A percentile compares a stretch with the other conserved stretches of the same genome.
Evolutionary conservation across 92 coral and sea anemone genomes (phyloP).

Genomic region (Paramuricea clavata): DNA sequence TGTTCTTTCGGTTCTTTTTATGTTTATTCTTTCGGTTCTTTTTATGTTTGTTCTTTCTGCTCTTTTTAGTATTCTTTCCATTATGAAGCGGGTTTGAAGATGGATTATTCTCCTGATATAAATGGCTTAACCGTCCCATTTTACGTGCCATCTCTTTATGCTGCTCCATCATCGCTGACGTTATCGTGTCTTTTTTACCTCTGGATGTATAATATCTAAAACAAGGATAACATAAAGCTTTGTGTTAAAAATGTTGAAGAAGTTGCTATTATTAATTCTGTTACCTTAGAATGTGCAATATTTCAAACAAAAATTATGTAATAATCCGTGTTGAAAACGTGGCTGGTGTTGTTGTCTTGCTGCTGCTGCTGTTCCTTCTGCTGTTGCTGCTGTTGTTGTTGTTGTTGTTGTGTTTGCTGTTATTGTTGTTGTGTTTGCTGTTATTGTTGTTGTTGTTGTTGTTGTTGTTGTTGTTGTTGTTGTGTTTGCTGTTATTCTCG

Average conservation of each 20-base stretch:
- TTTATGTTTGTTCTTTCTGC: background rate
- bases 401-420: no score
- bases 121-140: background rate
- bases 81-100: background rate
- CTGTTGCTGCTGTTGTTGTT: no score
- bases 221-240: background rate
- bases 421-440: background rate
- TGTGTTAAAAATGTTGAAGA: no score
- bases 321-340: no score
- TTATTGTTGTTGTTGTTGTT: background rate
- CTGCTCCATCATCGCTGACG: background rate
- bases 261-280: no score
- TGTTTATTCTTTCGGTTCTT: background rate
- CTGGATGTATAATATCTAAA: slow-evolving; percentile 3
- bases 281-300: no score
- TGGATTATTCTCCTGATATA: background rate
- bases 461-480: background rate
- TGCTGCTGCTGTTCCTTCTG: no score
- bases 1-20: background rate
- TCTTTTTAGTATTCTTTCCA: background rate
- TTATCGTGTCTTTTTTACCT: background rate
- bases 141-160: background rate
- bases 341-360: no score
- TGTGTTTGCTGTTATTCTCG: background rate
- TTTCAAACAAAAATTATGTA: no score